A percentile compares a stretch with the other conserved stretches of the same genome.
Evolutionary conservation across 2,113 vertebrate genomes (phyloP).

Genomic region (Myiagra hebetior): DNA sequence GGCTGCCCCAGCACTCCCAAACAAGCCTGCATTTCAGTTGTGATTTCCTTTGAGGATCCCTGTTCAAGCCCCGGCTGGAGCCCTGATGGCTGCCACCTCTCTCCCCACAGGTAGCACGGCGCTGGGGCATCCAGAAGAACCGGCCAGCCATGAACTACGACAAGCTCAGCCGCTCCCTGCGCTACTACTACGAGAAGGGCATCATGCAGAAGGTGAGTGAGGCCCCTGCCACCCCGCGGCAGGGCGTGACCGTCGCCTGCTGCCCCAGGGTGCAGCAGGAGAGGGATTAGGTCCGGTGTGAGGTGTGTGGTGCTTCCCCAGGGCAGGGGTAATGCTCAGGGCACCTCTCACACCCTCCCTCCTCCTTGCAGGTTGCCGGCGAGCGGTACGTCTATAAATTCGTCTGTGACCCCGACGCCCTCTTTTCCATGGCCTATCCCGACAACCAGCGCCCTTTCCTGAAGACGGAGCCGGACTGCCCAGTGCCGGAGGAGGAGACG

Average conservation of each 20-base stretch:
- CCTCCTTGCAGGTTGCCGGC: conserved; percentile 82
- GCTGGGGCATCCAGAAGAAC: conserved; percentile 98
- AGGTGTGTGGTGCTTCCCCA: rapidly evolving
- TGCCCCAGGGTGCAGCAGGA: neutral
- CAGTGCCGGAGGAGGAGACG: conserved; percentile 83
- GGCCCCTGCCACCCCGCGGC: rapidly evolving
- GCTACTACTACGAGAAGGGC: conserved; percentile 98
- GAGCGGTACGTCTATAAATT: conserved; percentile 98
- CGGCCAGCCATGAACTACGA: conserved; percentile 97
- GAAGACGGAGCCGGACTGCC: conserved; percentile 86
- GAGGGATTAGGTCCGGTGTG: rapidly evolving
- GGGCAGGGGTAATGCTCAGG: neutral
- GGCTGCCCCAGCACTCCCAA: neutral
- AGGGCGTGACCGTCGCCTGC: rapidly evolving
- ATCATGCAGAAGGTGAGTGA: conserved; percentile 95
- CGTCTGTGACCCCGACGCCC: conserved; percentile 92
- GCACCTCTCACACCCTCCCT: neutral
- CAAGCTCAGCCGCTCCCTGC: conserved; percentile 95
- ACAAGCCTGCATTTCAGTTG: rapidly evolving
- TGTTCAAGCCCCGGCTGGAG: neutral
- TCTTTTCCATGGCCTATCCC: conserved; percentile 96
- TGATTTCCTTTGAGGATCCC: neutral
- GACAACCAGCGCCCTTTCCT: conserved; percentile 94
- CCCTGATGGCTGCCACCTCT: neutral
- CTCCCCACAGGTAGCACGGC: conserved; percentile 85